Conservation (phyloP, 2,797 vertebrate genomes). For the Gymnoscopelus microlampas region DNA sequence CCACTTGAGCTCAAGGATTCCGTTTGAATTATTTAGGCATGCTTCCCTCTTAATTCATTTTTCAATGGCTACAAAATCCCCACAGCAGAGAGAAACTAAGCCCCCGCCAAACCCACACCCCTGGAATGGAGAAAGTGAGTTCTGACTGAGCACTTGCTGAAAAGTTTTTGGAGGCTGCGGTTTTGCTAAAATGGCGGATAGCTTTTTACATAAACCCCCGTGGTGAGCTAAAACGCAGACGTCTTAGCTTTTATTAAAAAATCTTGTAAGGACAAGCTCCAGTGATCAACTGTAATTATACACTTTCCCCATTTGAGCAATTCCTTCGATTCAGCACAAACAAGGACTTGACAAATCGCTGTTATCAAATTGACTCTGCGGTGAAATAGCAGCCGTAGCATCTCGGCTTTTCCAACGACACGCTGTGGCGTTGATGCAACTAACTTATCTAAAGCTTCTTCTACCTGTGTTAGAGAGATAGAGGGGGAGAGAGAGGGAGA, state of each 20-base stretch:
- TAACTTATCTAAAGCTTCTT: conserved; percentile 58
- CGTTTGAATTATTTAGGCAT: conserved; percentile 79
- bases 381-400: conserved; percentile 36
- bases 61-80: conserved; percentile 76
- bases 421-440: conserved; percentile 38
- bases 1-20: conserved; percentile 70
- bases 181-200: conserved; percentile 38
- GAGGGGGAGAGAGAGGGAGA: neutral
- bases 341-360: conserved; percentile 59
- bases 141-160: conserved; percentile 50
- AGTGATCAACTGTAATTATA: conserved; percentile 65
- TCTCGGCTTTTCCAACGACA: conserved; percentile 35
- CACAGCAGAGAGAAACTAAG: conserved; percentile 43
- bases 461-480: conserved; percentile 18
- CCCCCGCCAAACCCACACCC: conserved; percentile 12
- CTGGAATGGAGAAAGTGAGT: conserved; percentile 43
- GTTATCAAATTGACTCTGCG: conserved; percentile 40
- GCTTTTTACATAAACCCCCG: conserved; percentile 38
- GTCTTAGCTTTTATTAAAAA: conserved; percentile 41
- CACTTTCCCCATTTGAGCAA: conserved; percentile 37
- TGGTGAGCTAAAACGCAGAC: conserved; percentile 31
- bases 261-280: conserved; percentile 46
- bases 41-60: conserved; percentile 78
- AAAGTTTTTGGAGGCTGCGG: conserved; percentile 52
- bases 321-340: conserved; percentile 60